Base-by-base conservation (phyloP, 2,888 invertebrate genomes). In the Peribatodes rhomboidaria region DNA sequence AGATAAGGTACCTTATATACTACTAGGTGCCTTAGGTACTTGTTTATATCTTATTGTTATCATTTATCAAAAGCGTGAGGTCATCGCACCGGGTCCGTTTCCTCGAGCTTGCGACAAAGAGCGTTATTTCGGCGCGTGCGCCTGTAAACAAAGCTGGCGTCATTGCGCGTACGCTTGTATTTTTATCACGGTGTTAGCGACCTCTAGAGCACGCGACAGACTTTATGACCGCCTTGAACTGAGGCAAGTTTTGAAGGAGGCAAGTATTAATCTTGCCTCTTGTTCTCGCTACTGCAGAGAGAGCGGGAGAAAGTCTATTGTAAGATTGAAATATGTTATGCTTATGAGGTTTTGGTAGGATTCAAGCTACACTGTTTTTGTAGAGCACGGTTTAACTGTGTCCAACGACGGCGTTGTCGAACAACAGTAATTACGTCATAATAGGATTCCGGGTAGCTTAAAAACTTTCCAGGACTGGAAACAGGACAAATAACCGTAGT, bases 171-270 rank as follows among this genome's bases (percentile, higher is more conserved):
- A 44, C 62, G 64, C 54, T 69, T 54, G 71, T 79, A 77, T 80
- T 76, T 76, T 74, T 76, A 71, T 66, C 71, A 41, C 69, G 65
- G 69, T 73, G 73, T 68, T 71, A 70, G 37, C 69, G 76, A 75
- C 73, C 75, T 56, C 13, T 50, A n/a, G 13, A 6, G 20, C 35
- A 20, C 50, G 50, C 35, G 50, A 50, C 50, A 35, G 33, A 35
- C 50, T 37, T 35, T 50, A 35, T 37, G n/a, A 13, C n/a, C 18
- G 35, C 13, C 4, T 14, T 18, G 18, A 50, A 35, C 1, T 35
- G 13, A 16, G n/a, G 22, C 16, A 35, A 18, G 13, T 31, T 4
- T 14, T 3, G 16, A n/a, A n/a, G n/a, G 13, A 16, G n/a, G 22
- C 16, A 35, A 18, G 13, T 31, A 1, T 14, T 3, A 27, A 4